A percentile compares a stretch with the other conserved stretches of the same genome.
phyloP scores from a whole-genome alignment of 2,113 vertebrate genomes.

The Aplodontia rufa region DNA sequence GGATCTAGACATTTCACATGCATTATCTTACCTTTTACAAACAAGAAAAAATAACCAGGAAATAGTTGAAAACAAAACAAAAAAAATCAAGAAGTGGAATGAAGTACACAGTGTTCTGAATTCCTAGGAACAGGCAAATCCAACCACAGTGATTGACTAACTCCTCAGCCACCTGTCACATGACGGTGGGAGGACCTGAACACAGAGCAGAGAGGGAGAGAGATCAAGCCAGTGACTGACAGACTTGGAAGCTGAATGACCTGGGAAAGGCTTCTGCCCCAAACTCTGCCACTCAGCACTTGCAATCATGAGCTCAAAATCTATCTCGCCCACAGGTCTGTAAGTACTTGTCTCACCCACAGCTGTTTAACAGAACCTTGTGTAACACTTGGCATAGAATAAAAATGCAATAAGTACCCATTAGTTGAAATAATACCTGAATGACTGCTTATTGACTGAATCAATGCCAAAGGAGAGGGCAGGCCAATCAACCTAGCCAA shows the following conservation, averaged over 20 bases:
- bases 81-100: neutral
- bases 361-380: neutral
- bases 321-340: neutral
- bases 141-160: neutral
- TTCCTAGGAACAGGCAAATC: neutral
- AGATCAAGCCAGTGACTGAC: neutral
- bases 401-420: neutral
- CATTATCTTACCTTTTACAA: neutral
- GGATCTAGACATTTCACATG: neutral
- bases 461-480: neutral
- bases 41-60: conserved; percentile 12
- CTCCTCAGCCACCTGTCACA: neutral
- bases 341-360: neutral
- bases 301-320: neutral
- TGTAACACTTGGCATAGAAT: neutral
- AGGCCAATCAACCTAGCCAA: neutral
- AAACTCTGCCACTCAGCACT: neutral
- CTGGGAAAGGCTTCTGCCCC: neutral
- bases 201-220: neutral
- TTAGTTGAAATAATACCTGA: neutral
- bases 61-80: neutral
- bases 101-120: neutral
- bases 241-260: neutral
- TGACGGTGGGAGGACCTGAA: neutral
- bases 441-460: neutral